These are phyloP conservation scores for Otolemur garnettii DNA, from an alignment of 2,113 vertebrate species.

Conservation along the genomic window DNA sequence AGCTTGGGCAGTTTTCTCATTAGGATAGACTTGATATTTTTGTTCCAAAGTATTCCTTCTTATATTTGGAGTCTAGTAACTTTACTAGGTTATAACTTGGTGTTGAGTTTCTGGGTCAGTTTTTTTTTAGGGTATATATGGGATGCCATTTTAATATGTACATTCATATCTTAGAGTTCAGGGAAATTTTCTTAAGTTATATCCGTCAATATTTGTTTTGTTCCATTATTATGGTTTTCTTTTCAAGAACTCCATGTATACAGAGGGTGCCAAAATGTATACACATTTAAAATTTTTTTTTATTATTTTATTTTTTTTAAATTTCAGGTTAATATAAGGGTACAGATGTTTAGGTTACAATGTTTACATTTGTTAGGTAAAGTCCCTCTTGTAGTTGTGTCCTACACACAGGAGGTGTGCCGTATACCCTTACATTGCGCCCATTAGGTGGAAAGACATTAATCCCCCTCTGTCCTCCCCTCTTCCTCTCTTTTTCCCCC, in stretches of 20 bases:
- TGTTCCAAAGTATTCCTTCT: neutral
- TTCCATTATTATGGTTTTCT: slow-evolving; percentile 29
- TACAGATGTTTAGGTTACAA: no score
- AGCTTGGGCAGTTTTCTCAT: neutral
- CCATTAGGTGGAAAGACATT: no score
- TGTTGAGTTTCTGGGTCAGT: neutral
- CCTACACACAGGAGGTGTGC: no score
- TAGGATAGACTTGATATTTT: neutral
- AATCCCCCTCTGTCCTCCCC: no score
- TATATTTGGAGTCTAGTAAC: neutral
- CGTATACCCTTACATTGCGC: no score
- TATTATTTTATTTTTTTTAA: no score
- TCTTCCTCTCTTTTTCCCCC: no score
- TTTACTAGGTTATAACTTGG: neutral
- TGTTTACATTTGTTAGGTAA: no score
- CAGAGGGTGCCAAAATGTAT: no score
- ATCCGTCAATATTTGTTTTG: neutral
- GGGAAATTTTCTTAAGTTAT: slow-evolving; percentile 14
- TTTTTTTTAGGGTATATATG: neutral
- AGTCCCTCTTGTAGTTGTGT: no score
- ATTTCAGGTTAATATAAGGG: no score
- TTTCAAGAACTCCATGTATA: neutral
- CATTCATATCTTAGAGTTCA: neutral
- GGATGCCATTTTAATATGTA: neutral
- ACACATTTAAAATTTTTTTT: no score